phyloP scores from a whole-genome alignment of 2,888 invertebrate genomes.

The Danaus chrysippus region DNA sequence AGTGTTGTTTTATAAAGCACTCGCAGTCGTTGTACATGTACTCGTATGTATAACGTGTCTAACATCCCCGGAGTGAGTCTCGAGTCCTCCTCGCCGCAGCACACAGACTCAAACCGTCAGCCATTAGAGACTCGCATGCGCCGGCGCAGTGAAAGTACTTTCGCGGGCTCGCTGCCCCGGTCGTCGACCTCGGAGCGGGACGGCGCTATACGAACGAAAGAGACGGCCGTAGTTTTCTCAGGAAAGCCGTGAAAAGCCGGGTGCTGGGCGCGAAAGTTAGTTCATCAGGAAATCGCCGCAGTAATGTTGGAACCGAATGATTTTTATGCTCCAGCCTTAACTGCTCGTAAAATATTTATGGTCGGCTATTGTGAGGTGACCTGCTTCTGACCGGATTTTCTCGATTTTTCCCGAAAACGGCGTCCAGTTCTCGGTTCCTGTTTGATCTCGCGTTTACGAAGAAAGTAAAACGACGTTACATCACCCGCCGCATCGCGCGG shows the following conservation, averaged over 20 bases:
- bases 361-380: constrained; percentile 31
- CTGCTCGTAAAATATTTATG: constrained; percentile 58
- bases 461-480: neutral
- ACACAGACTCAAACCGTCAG: constrained; percentile 56
- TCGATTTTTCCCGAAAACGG: constrained; percentile 25
- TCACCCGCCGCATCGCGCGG: neutral
- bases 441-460: constrained; percentile 11
- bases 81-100: constrained; percentile 32
- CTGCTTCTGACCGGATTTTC: constrained; percentile 29
- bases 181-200: constrained; percentile 65
- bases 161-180: constrained; percentile 76
- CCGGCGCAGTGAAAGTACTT: constrained; percentile 77
- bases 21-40: too few species aligned
- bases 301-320: constrained; percentile 57
- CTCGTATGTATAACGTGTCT: too few species aligned
- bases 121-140: constrained; percentile 64
- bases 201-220: constrained; percentile 43
- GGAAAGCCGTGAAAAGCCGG: constrained; percentile 66
- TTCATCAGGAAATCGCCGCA: constrained; percentile 64
- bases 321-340: constrained; percentile 66
- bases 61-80: too few species aligned
- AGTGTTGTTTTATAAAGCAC: too few species aligned
- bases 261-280: constrained; percentile 62
- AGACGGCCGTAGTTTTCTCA: constrained; percentile 57
- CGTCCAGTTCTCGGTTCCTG: constrained; percentile 15